phyloP scores from a whole-genome alignment of 2,888 invertebrate genomes.

The Diaphora mendica region DNA sequence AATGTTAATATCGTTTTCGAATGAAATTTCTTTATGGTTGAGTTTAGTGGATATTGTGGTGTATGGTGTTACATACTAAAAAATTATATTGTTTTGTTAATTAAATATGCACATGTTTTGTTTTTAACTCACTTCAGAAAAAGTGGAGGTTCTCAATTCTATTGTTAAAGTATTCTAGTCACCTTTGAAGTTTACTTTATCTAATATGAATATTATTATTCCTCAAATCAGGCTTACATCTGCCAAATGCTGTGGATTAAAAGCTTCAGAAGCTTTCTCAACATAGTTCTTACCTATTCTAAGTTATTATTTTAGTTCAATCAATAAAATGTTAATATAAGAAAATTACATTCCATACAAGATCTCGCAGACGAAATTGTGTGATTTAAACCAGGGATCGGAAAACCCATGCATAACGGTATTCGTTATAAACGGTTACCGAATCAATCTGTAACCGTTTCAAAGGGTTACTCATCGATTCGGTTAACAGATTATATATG shows the following conservation, averaged over 20 bases:
- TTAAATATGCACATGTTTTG: background rate
- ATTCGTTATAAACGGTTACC: no score
- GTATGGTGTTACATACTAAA: background rate
- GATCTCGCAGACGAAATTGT: constrained; percentile 36
- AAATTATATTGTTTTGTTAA: background rate
- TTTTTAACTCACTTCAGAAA: no score
- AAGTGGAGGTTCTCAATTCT: no score
- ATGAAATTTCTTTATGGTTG: background rate
- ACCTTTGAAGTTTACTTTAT: no score
- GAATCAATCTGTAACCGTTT: no score
- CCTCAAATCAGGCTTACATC: no score
- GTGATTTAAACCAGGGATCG: no score
- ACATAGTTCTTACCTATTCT: background rate
- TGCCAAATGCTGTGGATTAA: no score
- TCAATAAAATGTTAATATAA: constrained; percentile 40
- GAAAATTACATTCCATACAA: constrained; percentile 52
- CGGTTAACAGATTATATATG: no score
- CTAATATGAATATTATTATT: no score
- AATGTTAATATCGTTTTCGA: background rate
- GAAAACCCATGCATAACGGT: no score
- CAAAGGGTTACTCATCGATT: no score
- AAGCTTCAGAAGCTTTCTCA: background rate
- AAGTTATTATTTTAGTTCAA: constrained; percentile 20
- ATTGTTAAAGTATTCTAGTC: background rate
- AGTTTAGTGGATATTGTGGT: background rate